Evolutionary conservation across 2,888 invertebrate species (phyloP).

Genomic region (Scaptodrosophila latifasciaeformis): DNA sequence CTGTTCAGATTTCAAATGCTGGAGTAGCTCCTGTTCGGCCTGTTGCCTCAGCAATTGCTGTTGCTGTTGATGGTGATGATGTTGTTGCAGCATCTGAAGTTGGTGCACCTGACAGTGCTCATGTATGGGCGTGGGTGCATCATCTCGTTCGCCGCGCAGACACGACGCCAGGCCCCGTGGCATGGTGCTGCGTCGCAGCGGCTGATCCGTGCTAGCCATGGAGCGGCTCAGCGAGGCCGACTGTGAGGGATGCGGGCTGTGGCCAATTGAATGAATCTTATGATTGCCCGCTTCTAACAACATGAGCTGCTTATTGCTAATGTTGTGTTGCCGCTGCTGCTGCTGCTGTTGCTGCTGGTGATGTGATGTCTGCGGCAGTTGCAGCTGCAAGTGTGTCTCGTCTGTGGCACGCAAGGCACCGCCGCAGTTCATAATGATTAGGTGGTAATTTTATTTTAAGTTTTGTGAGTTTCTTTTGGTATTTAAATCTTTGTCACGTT

Average conservation of each 20-base stretch:
- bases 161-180: constrained; percentile 74
- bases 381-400: constrained; percentile 57
- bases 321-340: constrained; percentile 17
- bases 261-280: constrained; percentile 61
- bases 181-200: constrained; percentile 70
- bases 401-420: constrained; percentile 71
- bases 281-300: constrained; percentile 29
- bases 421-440: constrained; percentile 75
- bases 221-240: constrained; percentile 21
- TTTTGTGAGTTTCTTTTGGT: constrained; percentile 17
- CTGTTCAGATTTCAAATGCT: constrained; percentile 18
- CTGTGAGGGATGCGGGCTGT: constrained; percentile 18
- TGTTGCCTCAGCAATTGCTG: constrained; percentile 36
- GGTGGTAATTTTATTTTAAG: no score
- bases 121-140: constrained; percentile 60
- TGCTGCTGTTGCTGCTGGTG: constrained; percentile 24
- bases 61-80: constrained; percentile 37
- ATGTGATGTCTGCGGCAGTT: constrained; percentile 20
- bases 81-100: constrained; percentile 45
- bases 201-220: constrained; percentile 46
- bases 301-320: constrained; percentile 20
- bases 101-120: constrained; percentile 51
- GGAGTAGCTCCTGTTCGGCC: constrained; percentile 10
- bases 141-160: constrained; percentile 74
- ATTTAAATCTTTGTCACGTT: constrained; percentile 33